Evolutionary conservation across 2,113 vertebrate genomes (phyloP).

Genomic region (Zeus faber): DNA sequence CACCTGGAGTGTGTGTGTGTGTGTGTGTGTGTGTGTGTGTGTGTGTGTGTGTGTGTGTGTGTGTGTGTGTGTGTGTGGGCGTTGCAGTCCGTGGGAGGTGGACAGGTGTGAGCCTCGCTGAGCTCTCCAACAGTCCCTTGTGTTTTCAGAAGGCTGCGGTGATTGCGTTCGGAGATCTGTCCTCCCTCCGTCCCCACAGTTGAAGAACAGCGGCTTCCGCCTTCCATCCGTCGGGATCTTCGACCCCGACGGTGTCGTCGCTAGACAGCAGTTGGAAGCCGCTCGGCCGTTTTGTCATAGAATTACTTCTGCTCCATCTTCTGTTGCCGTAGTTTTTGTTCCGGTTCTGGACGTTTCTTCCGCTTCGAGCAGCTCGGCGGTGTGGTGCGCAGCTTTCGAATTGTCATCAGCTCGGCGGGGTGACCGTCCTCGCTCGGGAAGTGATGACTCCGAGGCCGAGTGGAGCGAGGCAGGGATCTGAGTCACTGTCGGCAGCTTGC

Average conservation of each 20-base stretch:
- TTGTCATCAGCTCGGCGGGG: too few relatives aligned
- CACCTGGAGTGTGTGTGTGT: not conserved
- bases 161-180: not conserved
- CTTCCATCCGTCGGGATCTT: not conserved
- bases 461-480: too few relatives aligned
- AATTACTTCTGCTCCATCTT: too few relatives aligned
- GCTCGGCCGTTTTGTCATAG: too few relatives aligned
- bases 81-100: too few relatives aligned
- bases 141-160: not conserved
- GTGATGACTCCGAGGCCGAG: too few relatives aligned
- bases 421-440: too few relatives aligned
- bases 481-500: not conserved
- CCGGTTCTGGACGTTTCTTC: not conserved
- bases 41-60: not conserved
- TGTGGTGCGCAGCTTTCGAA: not conserved
- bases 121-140: not conserved
- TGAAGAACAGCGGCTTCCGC: not conserved
- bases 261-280: too few relatives aligned
- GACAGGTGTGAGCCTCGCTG: not conserved
- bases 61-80: conserved; percentile 6
- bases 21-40: conserved; percentile 4
- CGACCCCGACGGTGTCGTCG: not conserved
- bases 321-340: not conserved
- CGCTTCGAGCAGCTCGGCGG: not conserved
- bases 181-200: not conserved